A percentile compares a stretch with the other conserved stretches of the same genome.
Evolutionary conservation across 2,113 vertebrate genomes (phyloP).

Genomic region (Vidua chalybeata): DNA sequence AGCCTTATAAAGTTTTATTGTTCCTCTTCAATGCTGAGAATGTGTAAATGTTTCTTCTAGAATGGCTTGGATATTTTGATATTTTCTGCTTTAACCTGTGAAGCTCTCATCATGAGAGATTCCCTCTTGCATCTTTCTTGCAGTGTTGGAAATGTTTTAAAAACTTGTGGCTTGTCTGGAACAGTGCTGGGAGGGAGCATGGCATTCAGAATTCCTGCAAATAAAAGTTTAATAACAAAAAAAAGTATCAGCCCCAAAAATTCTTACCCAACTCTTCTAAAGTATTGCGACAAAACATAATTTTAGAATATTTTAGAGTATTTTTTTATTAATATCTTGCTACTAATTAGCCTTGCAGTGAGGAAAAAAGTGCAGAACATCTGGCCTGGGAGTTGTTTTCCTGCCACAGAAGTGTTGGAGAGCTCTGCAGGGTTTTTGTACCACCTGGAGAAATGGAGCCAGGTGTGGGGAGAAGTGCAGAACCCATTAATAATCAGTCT

Average conservation of each 20-base stretch:
- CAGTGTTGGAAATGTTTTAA: neutral
- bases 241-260: neutral
- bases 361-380: neutral
- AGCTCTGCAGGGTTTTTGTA: neutral
- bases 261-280: neutral
- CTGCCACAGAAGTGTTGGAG: neutral
- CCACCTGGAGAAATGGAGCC: neutral
- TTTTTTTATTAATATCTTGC: neutral
- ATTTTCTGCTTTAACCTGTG: slow-evolving; percentile 35
- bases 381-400: neutral
- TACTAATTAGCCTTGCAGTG: neutral
- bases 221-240: neutral
- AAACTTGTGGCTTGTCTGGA: neutral
- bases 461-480: neutral
- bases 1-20: slow-evolving; percentile 30
- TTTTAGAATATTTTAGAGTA: neutral
- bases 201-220: neutral
- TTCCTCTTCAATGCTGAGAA: slow-evolving; percentile 3
- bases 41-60: slow-evolving; percentile 32
- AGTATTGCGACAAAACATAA: neutral
- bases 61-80: neutral
- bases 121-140: neutral
- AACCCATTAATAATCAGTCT: neutral
- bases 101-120: neutral
- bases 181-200: neutral